These are phyloP conservation scores for Lepidocyrtinus sp. DNA, from an alignment of 2,888 invertebrate genomes.

Conservation along the genomic window DNA sequence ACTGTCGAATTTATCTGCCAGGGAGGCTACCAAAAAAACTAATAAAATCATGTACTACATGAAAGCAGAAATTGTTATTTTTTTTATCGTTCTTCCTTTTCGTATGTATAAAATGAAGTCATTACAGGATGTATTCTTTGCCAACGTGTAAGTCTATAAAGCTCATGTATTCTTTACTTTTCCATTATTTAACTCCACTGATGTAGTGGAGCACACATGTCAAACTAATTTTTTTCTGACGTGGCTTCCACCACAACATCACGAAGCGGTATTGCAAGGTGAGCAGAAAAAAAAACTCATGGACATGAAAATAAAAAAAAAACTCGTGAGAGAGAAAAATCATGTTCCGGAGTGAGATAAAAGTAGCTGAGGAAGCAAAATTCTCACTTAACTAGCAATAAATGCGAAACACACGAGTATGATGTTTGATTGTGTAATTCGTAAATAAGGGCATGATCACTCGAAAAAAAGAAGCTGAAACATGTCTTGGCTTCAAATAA, in stretches of 20 bases:
- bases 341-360: neutral
- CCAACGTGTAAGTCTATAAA: neutral
- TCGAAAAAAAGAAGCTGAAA: neutral
- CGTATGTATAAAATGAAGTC: neutral
- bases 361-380: constrained; percentile 35
- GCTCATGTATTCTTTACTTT: neutral
- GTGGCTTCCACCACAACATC: neutral
- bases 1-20: neutral
- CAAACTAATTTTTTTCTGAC: constrained; percentile 26
- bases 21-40: neutral
- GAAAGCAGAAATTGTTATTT: neutral
- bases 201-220: constrained; percentile 20
- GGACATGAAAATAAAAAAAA: constrained; percentile 20
- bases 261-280: constrained; percentile 19
- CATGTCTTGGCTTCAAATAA: too few relatives aligned
- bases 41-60: neutral
- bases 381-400: neutral
- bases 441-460: neutral
- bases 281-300: constrained; percentile 31
- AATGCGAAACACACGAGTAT: constrained; percentile 30
- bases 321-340: neutral
- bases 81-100: neutral
- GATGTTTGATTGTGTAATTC: neutral
- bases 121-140: neutral
- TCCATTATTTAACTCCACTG: neutral